Percentiles rank a stretch among this genome's conserved stretches.
These are phyloP conservation scores for Gymnarchus niloticus DNA, from an alignment of 2,113 vertebrate genomes.

Conservation along the genomic window DNA sequence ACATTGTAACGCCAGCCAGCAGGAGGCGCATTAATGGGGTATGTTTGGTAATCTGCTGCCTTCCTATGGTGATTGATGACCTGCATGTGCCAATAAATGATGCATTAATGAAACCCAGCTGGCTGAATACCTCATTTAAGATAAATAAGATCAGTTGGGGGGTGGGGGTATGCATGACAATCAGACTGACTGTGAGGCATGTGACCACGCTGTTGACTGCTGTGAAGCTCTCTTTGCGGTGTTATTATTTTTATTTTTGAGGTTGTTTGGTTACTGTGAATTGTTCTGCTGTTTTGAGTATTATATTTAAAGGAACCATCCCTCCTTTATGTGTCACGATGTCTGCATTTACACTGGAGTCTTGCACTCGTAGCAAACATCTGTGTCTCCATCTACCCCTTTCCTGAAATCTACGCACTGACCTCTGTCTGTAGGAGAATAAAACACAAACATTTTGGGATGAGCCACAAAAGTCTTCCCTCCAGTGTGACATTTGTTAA, in stretches of 20 bases:
- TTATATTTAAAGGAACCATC: too few relatives aligned
- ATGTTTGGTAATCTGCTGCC: neutral
- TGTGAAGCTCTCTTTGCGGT: neutral
- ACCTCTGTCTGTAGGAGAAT: too few relatives aligned
- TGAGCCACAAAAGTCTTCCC: too few relatives aligned
- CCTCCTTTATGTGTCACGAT: too few relatives aligned
- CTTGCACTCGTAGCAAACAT: too few relatives aligned
- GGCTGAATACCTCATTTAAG: neutral
- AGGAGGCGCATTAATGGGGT: neutral
- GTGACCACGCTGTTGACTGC: neutral
- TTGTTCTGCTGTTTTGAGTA: too few relatives aligned
- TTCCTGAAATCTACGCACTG: too few relatives aligned
- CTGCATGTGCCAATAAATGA: neutral
- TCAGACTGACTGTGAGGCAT: neutral
- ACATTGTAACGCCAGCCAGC: neutral
- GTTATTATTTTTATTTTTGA: neutral
- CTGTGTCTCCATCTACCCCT: too few relatives aligned
- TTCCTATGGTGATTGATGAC: neutral
- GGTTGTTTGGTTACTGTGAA: too few relatives aligned
- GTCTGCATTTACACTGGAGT: too few relatives aligned
- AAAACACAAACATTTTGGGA: too few relatives aligned
- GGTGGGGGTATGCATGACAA: neutral
- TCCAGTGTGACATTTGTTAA: neutral
- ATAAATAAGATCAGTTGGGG: neutral
- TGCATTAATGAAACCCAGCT: neutral